Base-by-base conservation (phyloP, 2,888 invertebrate genomes). In the Neoascia interrupta region DNA sequence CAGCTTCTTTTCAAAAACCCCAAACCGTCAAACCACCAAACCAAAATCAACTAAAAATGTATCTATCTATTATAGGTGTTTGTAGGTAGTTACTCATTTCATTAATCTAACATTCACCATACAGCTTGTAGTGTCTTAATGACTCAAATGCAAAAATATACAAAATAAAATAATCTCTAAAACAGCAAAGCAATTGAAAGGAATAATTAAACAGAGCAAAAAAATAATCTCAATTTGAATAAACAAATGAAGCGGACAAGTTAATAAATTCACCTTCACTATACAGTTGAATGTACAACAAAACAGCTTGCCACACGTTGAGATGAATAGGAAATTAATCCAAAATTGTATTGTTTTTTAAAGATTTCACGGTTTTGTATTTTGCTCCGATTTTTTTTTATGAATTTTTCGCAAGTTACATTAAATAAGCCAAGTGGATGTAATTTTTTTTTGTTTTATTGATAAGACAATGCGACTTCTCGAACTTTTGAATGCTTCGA, bases 231-330 rank as follows among this genome's bases (percentile, higher is more conserved):
- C 53, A 45, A 76, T 76, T 76, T 64, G 58, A 76, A 76, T 76
- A 76, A 76, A 70, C 70, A 76, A 70, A 76, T 64, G 64, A 61
- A 69, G 31, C 63, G 45, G 64, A 64, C 63, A 70, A 64, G 37
- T 70, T 64, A 53, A 45, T 64, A 63, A 68, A 34, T 76, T 69
- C 64, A 76, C 63, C 75, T 76, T 34, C 61, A 37, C 49, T 41
- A n/a, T n/a, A n/a, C n/a, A 61, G 53, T 19, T 47, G 31, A 34
- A 45, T 39, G 18, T 21, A 26, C 49, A 34, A 18, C 5, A 19
- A 41, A 19, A 36, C 11, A n/a, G 16, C 13, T 23, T 19, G 15
- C 36, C 39, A 41, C 39, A 16, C 54, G 41, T 28, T 56, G 13
- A 13, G 5, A 13, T 8, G 11, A 4, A 3, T 4, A 36, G 16